Evolutionary conservation across 2,113 vertebrate species (phyloP).

Genomic region (Gorsachius goisagi): DNA sequence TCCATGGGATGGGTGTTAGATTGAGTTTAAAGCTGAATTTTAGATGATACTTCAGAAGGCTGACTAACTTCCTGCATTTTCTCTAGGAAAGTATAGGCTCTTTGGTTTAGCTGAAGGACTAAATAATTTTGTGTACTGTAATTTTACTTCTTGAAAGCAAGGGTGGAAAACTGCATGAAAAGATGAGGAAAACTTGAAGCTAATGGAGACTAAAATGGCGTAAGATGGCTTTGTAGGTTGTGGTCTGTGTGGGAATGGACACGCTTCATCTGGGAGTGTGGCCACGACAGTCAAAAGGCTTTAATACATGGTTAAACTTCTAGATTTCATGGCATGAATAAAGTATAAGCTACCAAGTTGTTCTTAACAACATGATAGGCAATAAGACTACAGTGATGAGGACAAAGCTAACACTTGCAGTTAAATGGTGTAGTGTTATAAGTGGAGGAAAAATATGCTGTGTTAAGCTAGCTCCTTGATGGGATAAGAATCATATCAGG

Average conservation of each 20-base stretch:
- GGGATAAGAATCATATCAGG: background rate
- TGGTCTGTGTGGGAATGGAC: background rate
- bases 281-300: background rate
- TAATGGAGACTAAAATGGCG: fast-evolving
- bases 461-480: background rate
- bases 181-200: background rate
- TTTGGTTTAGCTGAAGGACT: background rate
- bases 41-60: background rate
- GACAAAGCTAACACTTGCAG: background rate
- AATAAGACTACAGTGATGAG: background rate
- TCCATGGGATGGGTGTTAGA: fast-evolving
- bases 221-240: background rate
- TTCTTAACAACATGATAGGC: background rate
- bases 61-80: background rate
- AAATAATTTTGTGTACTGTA: background rate
- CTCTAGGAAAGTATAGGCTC: background rate
- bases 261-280: fast-evolving
- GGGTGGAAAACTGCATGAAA: fast-evolving
- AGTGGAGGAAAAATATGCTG: background rate
- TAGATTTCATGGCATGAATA: background rate
- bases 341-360: background rate
- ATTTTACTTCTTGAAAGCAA: background rate
- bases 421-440: background rate
- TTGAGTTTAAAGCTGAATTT: background rate
- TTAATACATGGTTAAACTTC: background rate